A percentile compares a stretch with the other conserved stretches of the same genome.
Evolutionary conservation across 1,140 invertebrate genomes (phyloP).

Genomic region (Euschistus heros): DNA sequence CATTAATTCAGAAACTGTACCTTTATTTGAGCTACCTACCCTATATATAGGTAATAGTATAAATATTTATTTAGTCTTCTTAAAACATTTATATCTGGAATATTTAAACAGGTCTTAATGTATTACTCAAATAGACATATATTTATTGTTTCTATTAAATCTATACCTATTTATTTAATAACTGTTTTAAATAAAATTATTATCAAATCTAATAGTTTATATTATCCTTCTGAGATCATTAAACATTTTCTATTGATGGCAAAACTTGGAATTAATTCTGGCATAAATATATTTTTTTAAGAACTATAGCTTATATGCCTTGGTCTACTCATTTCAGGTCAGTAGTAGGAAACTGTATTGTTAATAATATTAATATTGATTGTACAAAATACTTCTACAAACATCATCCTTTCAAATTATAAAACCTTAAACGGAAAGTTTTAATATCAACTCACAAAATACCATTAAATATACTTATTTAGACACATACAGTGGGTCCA

Average conservation of each 20-base stretch:
- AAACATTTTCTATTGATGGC: background rate
- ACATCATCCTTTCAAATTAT: too few relatives aligned
- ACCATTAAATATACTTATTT: too few relatives aligned
- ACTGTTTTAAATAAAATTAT: constrained; percentile 21
- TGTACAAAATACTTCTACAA: too few relatives aligned
- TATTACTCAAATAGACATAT: background rate
- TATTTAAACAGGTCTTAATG: constrained; percentile 1
- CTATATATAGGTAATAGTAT: constrained; percentile 2
- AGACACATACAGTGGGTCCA: too few relatives aligned
- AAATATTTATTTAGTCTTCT: constrained; percentile 8
- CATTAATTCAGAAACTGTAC: constrained; percentile 1
- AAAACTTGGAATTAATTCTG: too few relatives aligned
- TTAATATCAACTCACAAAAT: too few relatives aligned
- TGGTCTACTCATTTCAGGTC: too few relatives aligned
- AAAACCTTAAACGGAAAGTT: too few relatives aligned
- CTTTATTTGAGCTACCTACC: constrained; percentile 6
- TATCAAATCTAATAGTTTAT: constrained; percentile 16
- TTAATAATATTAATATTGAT: too few relatives aligned
- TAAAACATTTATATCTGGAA: background rate
- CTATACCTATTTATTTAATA: constrained; percentile 16
- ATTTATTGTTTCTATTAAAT: background rate
- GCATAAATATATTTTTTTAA: too few relatives aligned
- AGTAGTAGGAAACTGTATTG: too few relatives aligned
- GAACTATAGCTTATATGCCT: too few relatives aligned
- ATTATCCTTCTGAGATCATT: background rate